A percentile compares a stretch with the other conserved stretches of the same genome.
These are phyloP conservation scores for Lamellibrachia satsuma DNA, from an alignment of 2,888 invertebrate genomes.

Conservation along the genomic window DNA sequence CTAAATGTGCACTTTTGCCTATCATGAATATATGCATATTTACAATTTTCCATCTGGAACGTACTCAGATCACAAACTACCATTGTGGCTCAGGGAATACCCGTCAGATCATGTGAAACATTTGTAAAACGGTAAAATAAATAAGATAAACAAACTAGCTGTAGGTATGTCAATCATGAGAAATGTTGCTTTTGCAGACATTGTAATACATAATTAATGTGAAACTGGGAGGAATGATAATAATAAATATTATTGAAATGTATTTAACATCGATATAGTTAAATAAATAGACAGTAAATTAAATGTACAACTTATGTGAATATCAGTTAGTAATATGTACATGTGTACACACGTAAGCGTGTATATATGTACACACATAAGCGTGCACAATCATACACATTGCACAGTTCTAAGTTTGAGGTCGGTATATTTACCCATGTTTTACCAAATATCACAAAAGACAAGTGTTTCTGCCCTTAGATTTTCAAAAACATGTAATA, in stretches of 20 bases:
- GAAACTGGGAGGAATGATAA: background rate
- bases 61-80: background rate
- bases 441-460: background rate
- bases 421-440: background rate
- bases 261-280: too few relatives aligned
- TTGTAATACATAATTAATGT: background rate
- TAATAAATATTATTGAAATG: background rate
- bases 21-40: background rate
- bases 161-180: background rate
- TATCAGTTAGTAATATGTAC: background rate
- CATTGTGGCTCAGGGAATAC: background rate
- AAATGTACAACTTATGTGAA: background rate
- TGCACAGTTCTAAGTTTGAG: background rate
- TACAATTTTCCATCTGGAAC: conserved; percentile 9
- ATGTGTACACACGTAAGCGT: background rate
- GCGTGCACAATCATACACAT: background rate
- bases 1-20: background rate
- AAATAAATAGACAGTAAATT: background rate
- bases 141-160: background rate
- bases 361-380: background rate
- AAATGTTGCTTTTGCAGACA: background rate
- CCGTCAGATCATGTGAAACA: background rate
- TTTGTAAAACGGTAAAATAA: background rate
- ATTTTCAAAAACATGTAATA: background rate
- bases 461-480: background rate